Percentiles rank a stretch among this genome's conserved stretches.
Evolutionary conservation across 2,113 vertebrate species (phyloP).

Genomic region (Lampris incognitus): DNA sequence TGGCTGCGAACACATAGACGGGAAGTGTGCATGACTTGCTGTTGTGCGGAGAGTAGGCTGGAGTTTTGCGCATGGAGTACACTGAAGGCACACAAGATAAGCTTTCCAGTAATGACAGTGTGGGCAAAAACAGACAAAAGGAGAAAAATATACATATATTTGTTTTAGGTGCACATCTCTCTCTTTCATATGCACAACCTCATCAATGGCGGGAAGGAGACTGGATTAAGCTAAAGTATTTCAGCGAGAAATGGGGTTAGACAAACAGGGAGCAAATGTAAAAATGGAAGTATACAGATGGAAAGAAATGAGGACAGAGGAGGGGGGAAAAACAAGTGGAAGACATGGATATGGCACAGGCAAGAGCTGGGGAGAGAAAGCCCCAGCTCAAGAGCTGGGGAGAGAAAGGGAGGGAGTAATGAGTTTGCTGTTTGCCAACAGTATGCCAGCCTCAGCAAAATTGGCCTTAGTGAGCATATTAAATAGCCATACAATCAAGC

Average conservation of each 20-base stretch:
- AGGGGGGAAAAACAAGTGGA: constrained; percentile 15
- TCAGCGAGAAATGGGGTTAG: constrained; percentile 18
- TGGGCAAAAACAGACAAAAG: constrained; percentile 45
- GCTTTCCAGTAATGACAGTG: constrained; percentile 54
- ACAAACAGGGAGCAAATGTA: background rate
- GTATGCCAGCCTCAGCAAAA: constrained; percentile 6
- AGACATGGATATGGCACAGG: background rate
- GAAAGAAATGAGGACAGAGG: background rate
- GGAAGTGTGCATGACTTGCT: constrained; percentile 51
- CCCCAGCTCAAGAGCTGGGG: too few species aligned
- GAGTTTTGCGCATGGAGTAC: constrained; percentile 33
- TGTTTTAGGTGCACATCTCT: background rate
- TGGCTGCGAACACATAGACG: constrained; percentile 20
- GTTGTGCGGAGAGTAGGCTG: constrained; percentile 24
- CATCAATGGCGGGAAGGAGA: constrained; percentile 3
- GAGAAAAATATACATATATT: constrained; percentile 2
- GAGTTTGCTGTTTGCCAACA: constrained; percentile 4
- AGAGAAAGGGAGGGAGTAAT: constrained; percentile 28
- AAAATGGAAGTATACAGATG: constrained; percentile 9
- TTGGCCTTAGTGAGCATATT: constrained; percentile 42
- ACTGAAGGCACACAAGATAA: constrained; percentile 50
- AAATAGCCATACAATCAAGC: constrained; percentile 61
- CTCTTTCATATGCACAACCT: background rate
- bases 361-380: background rate
- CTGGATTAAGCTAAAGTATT: constrained; percentile 2